These are phyloP conservation scores for Leptoteleia sp. DNA, from an alignment of 1,140 invertebrate species.

Conservation along the genomic window DNA sequence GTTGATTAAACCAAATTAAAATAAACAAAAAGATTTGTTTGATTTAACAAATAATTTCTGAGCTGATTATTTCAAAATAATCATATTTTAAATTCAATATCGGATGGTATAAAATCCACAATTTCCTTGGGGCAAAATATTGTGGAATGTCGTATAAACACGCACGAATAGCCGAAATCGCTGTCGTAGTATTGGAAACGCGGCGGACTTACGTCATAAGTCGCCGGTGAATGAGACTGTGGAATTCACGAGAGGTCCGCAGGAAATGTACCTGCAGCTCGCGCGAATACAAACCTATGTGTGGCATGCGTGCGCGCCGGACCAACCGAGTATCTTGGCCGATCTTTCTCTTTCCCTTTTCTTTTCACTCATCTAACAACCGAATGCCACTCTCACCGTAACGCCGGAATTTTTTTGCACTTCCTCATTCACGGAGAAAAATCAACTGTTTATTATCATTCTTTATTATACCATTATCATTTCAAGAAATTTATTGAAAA, in stretches of 20 bases:
- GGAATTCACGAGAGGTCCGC: slow-evolving; percentile 43
- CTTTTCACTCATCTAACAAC: slow-evolving; percentile 53
- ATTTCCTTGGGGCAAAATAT: slow-evolving; percentile 14
- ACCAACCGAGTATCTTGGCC: slow-evolving; percentile 32
- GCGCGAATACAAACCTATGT: slow-evolving; percentile 7
- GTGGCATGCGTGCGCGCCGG: slow-evolving; percentile 7
- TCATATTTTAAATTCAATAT: too few species aligned
- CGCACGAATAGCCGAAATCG: slow-evolving; percentile 38
- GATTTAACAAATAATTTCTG: too few species aligned
- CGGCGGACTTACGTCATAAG: slow-evolving; percentile 41
- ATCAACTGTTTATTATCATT: slow-evolving; percentile 12
- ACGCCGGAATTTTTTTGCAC: slow-evolving; percentile 29
- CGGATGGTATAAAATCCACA: slow-evolving; percentile 1
- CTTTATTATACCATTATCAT: neutral
- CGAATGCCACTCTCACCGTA: slow-evolving; percentile 34
- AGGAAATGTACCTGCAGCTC: slow-evolving; percentile 52
- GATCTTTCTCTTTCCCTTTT: slow-evolving; percentile 60
- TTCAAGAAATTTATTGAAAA: too few species aligned
- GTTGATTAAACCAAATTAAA: too few species aligned
- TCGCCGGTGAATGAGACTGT: slow-evolving; percentile 54
- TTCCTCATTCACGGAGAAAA: slow-evolving; percentile 21
- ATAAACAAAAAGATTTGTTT: too few species aligned
- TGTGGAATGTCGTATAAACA: slow-evolving; percentile 34
- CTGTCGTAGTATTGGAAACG: slow-evolving; percentile 30
- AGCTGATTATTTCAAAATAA: too few species aligned